phyloP scores from a whole-genome alignment of 2,888 invertebrate species.

The Orchestes rusci region DNA sequence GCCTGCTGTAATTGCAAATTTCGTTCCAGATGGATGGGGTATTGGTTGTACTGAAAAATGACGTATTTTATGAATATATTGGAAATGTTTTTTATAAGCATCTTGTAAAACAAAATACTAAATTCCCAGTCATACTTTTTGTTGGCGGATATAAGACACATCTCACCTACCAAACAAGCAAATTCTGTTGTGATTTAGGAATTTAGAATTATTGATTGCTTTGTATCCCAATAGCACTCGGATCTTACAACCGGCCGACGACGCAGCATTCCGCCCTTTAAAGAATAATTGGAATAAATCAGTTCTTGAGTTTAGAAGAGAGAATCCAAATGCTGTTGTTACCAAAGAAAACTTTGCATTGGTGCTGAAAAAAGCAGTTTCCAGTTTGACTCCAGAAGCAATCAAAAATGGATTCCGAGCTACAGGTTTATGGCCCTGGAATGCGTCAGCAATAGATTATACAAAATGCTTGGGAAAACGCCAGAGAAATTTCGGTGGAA shows the following conservation, averaged over 20 bases:
- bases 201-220: neutral
- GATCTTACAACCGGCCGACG: neutral
- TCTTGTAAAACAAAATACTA: conserved; percentile 1
- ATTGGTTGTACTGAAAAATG: conserved; percentile 4
- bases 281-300: conserved; percentile 28
- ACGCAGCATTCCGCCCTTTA: conserved; percentile 12
- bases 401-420: conserved; percentile 14
- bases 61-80: neutral
- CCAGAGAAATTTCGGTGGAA: too few relatives aligned
- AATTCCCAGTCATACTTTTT: conserved; percentile 2
- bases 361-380: conserved; percentile 12
- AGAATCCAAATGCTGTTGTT: conserved; percentile 18
- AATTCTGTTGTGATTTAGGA: neutral
- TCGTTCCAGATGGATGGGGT: neutral
- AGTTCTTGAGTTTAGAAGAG: conserved; percentile 32
- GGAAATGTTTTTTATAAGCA: conserved; percentile 4
- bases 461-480: too few relatives aligned
- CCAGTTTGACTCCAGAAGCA: conserved; percentile 5
- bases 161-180: neutral
- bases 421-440: conserved; percentile 12
- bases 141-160: neutral
- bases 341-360: conserved; percentile 17
- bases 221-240: neutral
- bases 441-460: conserved; percentile 11
- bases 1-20: neutral